Evolutionary conservation across 1,140 invertebrate genomes (phyloP).

Genomic region (Ips nitidus): DNA sequence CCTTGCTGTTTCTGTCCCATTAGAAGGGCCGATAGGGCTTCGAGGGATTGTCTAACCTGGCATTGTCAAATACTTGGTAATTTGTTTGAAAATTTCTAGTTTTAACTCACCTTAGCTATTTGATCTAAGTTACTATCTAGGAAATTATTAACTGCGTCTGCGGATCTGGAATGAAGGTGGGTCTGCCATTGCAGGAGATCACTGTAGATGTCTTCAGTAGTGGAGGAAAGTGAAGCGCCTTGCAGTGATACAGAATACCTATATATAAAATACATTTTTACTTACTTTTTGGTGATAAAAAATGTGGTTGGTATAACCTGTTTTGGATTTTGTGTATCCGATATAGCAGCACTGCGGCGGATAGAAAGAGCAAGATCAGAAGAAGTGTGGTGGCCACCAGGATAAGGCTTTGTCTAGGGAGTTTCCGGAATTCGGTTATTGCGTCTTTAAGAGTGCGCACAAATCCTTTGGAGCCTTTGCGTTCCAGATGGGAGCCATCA

Average conservation of each 20-base stretch:
- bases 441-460: constrained; percentile 37
- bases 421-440: constrained; percentile 40
- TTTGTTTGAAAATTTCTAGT: not conserved
- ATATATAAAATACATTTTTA: not conserved
- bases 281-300: not conserved
- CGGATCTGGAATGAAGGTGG: constrained; percentile 62
- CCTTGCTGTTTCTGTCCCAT: constrained; percentile 33
- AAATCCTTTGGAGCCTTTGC: constrained; percentile 36
- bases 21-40: constrained; percentile 62
- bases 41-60: constrained; percentile 63
- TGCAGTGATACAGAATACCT: constrained; percentile 42
- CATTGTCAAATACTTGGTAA: constrained; percentile 22
- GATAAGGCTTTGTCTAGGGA: constrained; percentile 49
- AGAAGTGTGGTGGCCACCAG: constrained; percentile 53
- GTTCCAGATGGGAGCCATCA: constrained; percentile 33
- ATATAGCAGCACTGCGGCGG: constrained; percentile 54
- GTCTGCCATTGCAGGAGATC: constrained; percentile 62
- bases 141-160: constrained; percentile 62
- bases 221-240: constrained; percentile 33
- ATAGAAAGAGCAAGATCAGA: constrained; percentile 54
- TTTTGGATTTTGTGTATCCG: constrained; percentile 55
- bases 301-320: constrained; percentile 33
- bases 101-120: constrained; percentile 61
- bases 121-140: constrained; percentile 63
- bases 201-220: constrained; percentile 60